A percentile compares a stretch with the other conserved stretches of the same genome.
Evolutionary conservation across 2,113 vertebrate species (phyloP).

Genomic region (Labeo rohita): DNA sequence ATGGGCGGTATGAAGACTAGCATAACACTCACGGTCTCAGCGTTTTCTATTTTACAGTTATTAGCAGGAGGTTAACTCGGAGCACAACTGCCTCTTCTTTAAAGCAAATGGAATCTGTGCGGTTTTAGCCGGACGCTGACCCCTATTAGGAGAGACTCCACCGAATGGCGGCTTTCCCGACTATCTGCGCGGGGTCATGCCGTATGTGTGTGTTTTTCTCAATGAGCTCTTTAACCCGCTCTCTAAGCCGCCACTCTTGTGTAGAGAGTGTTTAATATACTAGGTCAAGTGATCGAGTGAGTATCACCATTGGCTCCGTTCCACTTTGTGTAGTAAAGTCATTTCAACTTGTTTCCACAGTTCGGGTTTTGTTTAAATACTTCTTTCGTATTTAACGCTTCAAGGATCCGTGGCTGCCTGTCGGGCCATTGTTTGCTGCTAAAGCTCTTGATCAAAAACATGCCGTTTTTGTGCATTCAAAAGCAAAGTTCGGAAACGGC

Average conservation of each 20-base stretch:
- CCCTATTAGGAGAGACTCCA: constrained; percentile 45
- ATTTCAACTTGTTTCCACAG: constrained; percentile 1
- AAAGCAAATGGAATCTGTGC: constrained; percentile 53
- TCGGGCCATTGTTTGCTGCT: constrained; percentile 7
- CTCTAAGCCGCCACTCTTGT: neutral
- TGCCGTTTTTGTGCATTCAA: constrained; percentile 57
- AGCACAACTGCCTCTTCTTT: constrained; percentile 49
- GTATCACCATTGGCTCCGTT: constrained; percentile 12
- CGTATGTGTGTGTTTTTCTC: constrained; percentile 17
- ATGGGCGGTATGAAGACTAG: constrained; percentile 46
- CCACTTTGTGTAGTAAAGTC: constrained; percentile 20
- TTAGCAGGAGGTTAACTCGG: constrained; percentile 53
- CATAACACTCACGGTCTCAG: constrained; percentile 44
- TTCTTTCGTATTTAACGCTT: neutral
- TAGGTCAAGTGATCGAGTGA: constrained; percentile 36
- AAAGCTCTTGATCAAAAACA: constrained; percentile 42
- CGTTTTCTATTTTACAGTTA: constrained; percentile 55
- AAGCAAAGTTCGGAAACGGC: constrained; percentile 24
- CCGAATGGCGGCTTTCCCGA: constrained; percentile 21
- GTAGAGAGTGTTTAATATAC: constrained; percentile 27
- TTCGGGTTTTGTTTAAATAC: constrained; percentile 24
- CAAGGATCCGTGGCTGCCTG: neutral
- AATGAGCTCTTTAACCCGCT: constrained; percentile 36
- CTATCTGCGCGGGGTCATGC: neutral
- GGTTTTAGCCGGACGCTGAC: constrained; percentile 46